Evolutionary conservation across 2,888 invertebrate genomes (phyloP).

Genomic region (Norana najaformis): DNA sequence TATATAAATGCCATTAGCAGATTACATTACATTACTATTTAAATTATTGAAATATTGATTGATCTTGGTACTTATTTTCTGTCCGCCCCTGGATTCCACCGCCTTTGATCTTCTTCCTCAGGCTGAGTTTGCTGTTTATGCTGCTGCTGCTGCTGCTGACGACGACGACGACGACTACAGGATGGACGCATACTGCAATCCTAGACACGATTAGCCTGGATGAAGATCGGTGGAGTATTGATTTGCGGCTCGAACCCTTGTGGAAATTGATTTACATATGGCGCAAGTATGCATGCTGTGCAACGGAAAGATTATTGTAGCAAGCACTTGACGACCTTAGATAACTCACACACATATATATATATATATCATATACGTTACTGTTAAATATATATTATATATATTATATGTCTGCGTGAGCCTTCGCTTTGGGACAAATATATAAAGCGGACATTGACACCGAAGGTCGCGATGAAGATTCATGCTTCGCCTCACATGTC

Average conservation of each 20-base stretch:
- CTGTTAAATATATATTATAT: too few relatives aligned
- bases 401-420: too few relatives aligned
- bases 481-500: too few relatives aligned
- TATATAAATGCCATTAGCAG: neutral
- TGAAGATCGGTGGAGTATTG: neutral
- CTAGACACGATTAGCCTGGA: neutral
- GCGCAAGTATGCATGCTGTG: neutral
- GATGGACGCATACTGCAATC: neutral
- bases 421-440: too few relatives aligned
- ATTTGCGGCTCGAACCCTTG: neutral
- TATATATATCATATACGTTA: too few relatives aligned
- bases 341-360: too few relatives aligned
- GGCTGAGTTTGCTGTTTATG: neutral
- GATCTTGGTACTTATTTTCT: neutral
- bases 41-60: too few relatives aligned
- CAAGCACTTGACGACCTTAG: too few relatives aligned
- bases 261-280: neutral
- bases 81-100: neutral
- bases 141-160: neutral
- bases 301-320: too few relatives aligned
- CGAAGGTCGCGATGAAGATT: too few relatives aligned
- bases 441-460: too few relatives aligned
- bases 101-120: neutral
- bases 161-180: neutral
- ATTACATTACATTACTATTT: neutral